Conservation (phyloP, 2,888 invertebrate species). For the Homarus gammarus region DNA sequence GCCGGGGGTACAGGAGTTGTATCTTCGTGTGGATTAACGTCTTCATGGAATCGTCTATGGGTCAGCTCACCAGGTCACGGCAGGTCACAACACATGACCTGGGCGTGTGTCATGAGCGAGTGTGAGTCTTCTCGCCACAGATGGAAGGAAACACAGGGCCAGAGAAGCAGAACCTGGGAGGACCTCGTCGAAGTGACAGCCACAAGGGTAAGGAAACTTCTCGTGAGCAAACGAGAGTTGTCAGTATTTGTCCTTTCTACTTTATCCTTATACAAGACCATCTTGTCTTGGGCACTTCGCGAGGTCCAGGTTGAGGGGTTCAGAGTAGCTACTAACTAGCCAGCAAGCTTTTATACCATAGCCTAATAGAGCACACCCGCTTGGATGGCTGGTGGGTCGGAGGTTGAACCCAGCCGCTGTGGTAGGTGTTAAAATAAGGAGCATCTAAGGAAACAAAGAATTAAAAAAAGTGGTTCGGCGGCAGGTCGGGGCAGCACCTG, state of each 20-base stretch:
- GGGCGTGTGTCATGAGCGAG: slow-evolving; percentile 41
- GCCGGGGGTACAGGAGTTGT: slow-evolving; percentile 32
- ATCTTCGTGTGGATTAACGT: slow-evolving; percentile 53
- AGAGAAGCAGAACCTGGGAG: slow-evolving; percentile 50
- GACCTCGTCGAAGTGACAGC: slow-evolving; percentile 56
- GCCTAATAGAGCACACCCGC: slow-evolving; percentile 49
- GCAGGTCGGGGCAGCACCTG: slow-evolving; percentile 67
- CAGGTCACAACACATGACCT: slow-evolving; percentile 28
- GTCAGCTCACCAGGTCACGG: slow-evolving; percentile 45
- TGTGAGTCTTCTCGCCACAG: slow-evolving; percentile 50
- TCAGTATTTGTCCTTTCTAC: slow-evolving; percentile 25
- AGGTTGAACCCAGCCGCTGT: slow-evolving; percentile 35
- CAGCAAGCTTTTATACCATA: slow-evolving; percentile 54
- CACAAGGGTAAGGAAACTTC: slow-evolving; percentile 1
- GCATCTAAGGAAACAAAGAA: slow-evolving; percentile 54
- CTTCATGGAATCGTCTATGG: slow-evolving; percentile 48
- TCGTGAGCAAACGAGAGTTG: slow-evolving; percentile 15
- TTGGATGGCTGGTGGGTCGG: slow-evolving; percentile 29
- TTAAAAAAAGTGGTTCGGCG: slow-evolving; percentile 35
- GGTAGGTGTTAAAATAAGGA: slow-evolving; percentile 53
- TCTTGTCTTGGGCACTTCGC: slow-evolving; percentile 54
- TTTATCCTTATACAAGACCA: slow-evolving; percentile 46
- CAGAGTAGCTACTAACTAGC: slow-evolving; percentile 66
- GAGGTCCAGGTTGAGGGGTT: slow-evolving; percentile 46
- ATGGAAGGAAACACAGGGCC: slow-evolving; percentile 38